Conservation (phyloP, 1,140 invertebrate genomes). For the Eulimnadia texana region DNA sequence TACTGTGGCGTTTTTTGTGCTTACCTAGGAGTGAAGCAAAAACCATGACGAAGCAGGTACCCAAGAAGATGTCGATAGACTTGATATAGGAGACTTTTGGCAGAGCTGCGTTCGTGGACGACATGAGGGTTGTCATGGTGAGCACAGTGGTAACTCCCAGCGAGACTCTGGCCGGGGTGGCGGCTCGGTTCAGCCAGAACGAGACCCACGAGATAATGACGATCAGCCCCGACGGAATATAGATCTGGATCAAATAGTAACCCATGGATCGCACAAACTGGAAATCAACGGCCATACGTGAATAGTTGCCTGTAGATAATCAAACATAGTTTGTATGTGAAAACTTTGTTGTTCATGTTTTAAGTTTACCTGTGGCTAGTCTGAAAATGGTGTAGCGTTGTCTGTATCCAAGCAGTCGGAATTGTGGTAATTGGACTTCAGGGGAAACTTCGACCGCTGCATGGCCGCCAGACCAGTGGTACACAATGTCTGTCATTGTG, state of each 20-base stretch:
- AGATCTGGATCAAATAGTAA: constrained; percentile 98
- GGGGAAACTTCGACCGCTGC: constrained; percentile 80
- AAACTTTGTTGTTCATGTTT: constrained; percentile 1
- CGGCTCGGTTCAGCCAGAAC: constrained; percentile 88
- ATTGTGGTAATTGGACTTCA: constrained; percentile 86
- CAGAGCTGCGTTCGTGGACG: constrained; percentile 90
- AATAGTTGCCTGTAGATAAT: constrained; percentile 69
- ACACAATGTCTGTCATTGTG: constrained; percentile 90
- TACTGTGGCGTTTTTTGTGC: constrained; percentile 24
- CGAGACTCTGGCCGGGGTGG: constrained; percentile 88
- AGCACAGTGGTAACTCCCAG: constrained; percentile 93
- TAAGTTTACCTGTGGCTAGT: constrained; percentile 61
- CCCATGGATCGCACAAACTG: constrained; percentile 96
- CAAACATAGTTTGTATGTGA: constrained; percentile 11
- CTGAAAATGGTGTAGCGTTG: constrained; percentile 30
- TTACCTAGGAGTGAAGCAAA: constrained; percentile 85
- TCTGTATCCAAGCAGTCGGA: constrained; percentile 45
- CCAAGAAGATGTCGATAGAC: constrained; percentile 94
- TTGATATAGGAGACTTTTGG: constrained; percentile 98
- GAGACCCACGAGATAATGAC: constrained; percentile 98
- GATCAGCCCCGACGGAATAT: constrained; percentile 95
- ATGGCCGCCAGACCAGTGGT: constrained; percentile 86
- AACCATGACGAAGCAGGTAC: constrained; percentile 96
- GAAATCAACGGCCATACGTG: constrained; percentile 90
- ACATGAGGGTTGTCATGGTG: constrained; percentile 98